These are phyloP conservation scores for Rhinophrynus dorsalis DNA, from an alignment of 2,797 vertebrate genomes.

Conservation along the genomic window DNA sequence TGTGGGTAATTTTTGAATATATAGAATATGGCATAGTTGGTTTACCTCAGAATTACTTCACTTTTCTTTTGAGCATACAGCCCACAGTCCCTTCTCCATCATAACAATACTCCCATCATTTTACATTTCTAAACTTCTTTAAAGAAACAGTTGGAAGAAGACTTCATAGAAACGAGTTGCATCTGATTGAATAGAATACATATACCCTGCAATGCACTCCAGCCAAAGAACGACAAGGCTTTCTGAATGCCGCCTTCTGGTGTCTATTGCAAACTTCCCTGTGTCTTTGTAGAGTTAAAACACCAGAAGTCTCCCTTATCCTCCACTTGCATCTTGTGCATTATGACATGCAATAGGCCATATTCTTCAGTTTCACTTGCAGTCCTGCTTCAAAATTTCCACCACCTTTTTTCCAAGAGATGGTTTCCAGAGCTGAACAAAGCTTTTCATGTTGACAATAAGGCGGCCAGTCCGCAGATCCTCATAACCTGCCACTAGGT, in stretches of 20 bases:
- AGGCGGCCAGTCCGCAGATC: constrained; percentile 83
- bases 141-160: constrained; percentile 35
- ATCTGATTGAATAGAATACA: neutral
- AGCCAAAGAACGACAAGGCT: neutral
- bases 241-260: no score
- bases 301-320: constrained; percentile 60
- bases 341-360: constrained; percentile 53
- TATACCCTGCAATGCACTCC: neutral
- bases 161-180: constrained; percentile 16
- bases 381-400: constrained; percentile 85
- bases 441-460: constrained; percentile 96
- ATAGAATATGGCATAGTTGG: no score
- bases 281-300: constrained; percentile 61
- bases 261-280: constrained; percentile 42
- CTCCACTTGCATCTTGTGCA: constrained; percentile 59
- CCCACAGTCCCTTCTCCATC: constrained; percentile 27
- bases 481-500: constrained; percentile 89
- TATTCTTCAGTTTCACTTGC: constrained; percentile 70
- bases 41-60: no score
- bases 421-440: constrained; percentile 91
- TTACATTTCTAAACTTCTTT: constrained; percentile 31
- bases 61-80: no score
- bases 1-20: no score
- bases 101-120: neutral
- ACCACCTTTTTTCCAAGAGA: constrained; percentile 86